Evolutionary conservation across 2,888 invertebrate genomes (phyloP).

Genomic region (Diarsia brunnea): DNA sequence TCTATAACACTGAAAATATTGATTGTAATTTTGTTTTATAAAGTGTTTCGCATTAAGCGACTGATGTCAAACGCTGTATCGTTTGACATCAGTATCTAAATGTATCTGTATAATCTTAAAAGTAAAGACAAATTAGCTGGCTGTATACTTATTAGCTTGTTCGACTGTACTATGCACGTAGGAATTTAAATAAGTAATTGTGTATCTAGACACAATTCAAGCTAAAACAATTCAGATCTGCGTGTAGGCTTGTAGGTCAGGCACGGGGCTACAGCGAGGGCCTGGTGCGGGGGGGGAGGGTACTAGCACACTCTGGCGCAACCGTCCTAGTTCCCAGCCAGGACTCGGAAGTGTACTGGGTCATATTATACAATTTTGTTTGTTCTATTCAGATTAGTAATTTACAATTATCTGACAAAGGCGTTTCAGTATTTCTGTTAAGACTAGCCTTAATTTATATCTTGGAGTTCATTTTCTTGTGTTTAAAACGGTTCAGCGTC

Average conservation of each 20-base stretch:
- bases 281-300: neutral
- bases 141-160: too few relatives aligned
- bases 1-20: too few relatives aligned
- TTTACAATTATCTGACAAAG: slow-evolving; percentile 1
- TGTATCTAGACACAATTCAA: neutral
- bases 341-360: slow-evolving; percentile 63
- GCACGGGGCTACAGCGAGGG: slow-evolving; percentile 26
- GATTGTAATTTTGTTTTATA: too few relatives aligned
- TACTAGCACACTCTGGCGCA: slow-evolving; percentile 46
- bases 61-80: too few relatives aligned
- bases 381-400: neutral
- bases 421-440: neutral
- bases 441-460: neutral
- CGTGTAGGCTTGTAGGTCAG: slow-evolving; percentile 53
- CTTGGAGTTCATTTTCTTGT: neutral
- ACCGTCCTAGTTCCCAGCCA: slow-evolving; percentile 63
- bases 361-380: slow-evolving; percentile 24
- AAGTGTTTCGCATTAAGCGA: too few relatives aligned
- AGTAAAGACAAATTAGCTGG: too few relatives aligned
- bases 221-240: slow-evolving; percentile 34
- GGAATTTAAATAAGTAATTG: neutral
- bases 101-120: too few relatives aligned
- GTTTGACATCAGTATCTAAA: too few relatives aligned
- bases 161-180: neutral
- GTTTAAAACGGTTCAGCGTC: too few relatives aligned